Evolutionary conservation across 2,888 invertebrate species (phyloP).

Genomic region (Didymodactylos carnosus): DNA sequence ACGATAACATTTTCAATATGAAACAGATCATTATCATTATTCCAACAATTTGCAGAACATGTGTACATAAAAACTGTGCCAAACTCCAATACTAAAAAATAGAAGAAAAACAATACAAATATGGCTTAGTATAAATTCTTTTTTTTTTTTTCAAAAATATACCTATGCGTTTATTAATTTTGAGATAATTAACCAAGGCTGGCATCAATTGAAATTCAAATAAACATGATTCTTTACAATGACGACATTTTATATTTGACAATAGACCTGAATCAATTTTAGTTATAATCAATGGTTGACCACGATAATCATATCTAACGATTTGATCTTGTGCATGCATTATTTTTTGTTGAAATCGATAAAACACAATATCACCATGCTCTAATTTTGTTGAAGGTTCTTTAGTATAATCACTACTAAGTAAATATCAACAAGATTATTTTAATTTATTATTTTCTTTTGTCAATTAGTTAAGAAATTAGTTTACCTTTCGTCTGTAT

Average conservation of each 20-base stretch:
- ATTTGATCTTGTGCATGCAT: conserved; percentile 59
- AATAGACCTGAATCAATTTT: conserved; percentile 18
- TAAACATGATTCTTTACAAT: conserved; percentile 44
- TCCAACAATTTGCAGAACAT: conserved; percentile 66
- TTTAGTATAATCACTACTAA: too few species aligned
- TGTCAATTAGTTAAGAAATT: too few species aligned
- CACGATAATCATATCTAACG: conserved; percentile 57
- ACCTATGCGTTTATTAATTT: conserved; percentile 29
- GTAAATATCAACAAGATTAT: too few species aligned
- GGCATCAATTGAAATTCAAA: conserved; percentile 70
- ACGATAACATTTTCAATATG: conserved; percentile 53
- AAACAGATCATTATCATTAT: conserved; percentile 42
- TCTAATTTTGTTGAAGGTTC: conserved; percentile 47
- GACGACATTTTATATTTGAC: conserved; percentile 34
- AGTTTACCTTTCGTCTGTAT: too few species aligned
- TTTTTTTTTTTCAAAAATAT: conserved; percentile 16
- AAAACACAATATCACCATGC: conserved; percentile 63
- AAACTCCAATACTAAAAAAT: conserved; percentile 45
- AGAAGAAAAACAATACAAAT: conserved; percentile 15
- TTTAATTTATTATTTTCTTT: too few species aligned
- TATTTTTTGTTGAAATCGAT: conserved; percentile 53
- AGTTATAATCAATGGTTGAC: conserved; percentile 39
- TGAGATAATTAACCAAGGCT: conserved; percentile 51
- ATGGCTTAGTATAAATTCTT: background rate
- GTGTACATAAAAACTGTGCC: conserved; percentile 67